A percentile compares a stretch with the other conserved stretches of the same genome.
Conservation (phyloP, 2,797 vertebrate species). For the Sebastes diploproa region DNA sequence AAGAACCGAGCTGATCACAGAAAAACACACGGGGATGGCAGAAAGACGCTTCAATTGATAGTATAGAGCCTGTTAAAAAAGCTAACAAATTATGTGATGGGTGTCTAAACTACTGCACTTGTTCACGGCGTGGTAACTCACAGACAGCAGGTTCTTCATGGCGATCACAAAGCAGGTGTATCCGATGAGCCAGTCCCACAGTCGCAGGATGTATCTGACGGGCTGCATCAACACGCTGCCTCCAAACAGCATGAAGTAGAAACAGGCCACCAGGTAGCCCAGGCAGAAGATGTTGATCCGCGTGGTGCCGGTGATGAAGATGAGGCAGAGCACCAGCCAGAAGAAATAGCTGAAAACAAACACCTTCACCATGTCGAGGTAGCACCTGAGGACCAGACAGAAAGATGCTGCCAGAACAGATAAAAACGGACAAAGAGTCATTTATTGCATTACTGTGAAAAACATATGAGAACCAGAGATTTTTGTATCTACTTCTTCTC, state of each 20-base stretch:
- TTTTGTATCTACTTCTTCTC: not conserved
- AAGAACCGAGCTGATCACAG: slow-evolving; percentile 75
- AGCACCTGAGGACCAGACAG: slow-evolving; percentile 69
- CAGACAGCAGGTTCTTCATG: slow-evolving; percentile 82
- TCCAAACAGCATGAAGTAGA: slow-evolving; percentile 85
- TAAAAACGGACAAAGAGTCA: no score
- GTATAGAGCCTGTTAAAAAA: not conserved
- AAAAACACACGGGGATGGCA: not conserved
- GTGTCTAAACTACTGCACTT: not conserved
- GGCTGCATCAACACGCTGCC: slow-evolving; percentile 82
- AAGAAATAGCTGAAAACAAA: slow-evolving; percentile 85
- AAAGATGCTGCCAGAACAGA: no score
- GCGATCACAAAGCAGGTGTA: slow-evolving; percentile 82
- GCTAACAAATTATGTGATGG: not conserved
- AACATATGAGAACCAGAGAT: not conserved
- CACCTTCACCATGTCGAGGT: slow-evolving; percentile 84
- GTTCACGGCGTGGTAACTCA: slow-evolving; percentile 44
- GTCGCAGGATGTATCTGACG: slow-evolving; percentile 73
- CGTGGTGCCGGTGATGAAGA: slow-evolving; percentile 85
- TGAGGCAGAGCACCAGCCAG: slow-evolving; percentile 86
- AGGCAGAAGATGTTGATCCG: slow-evolving; percentile 82
- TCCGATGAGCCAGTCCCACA: slow-evolving; percentile 82
- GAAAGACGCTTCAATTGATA: not conserved
- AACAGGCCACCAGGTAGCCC: slow-evolving; percentile 84
- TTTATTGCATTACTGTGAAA: not conserved